Evolutionary conservation across 1,140 invertebrate species (phyloP), one percentile per base, ranked within the genome.

Genomic region (Saccostrea cuccullata): DNA sequence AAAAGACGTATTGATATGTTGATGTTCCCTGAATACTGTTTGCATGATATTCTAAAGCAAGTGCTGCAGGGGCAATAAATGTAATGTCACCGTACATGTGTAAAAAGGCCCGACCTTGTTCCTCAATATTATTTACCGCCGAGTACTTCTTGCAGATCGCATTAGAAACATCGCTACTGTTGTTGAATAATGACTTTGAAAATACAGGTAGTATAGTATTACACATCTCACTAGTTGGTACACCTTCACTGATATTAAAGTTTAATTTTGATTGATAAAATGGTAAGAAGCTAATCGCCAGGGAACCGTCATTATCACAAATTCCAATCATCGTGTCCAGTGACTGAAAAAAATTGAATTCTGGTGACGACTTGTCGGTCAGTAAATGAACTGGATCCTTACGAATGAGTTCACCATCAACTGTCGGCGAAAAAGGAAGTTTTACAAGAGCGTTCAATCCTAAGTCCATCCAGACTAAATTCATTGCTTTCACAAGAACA

Each of bases 251-350:
- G 40, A 56, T 23, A 56, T 84, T 55, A 3, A 84, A 20, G 55
- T 84, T 84, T 20, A 84, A n/a, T 84, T 56, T 23, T 23, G 17
- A 20, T 36, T 84, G 40, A 84, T 30, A 55, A 13, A 2, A 5
- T 26, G 17, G n/a, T 55, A 55, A n/a, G 12, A 84, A 84, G 20
- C 17, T 58, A 40, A 73, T 23, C 17, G 26, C 47, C 15, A 58
- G 47, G 82, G 86, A 87, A 0, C 70, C 86, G 12, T 87, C 86
- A 56, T 77, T 77, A 30, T 87, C 73, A 55, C 67, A 77, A 12
- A 70, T 87, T 87, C 86, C 86, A 55, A 73, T 36, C 67, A 87
- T 87, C 40, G 82, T 17, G 55, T 87, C 86, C 40, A 87, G 30
- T 9, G 86, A 87, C 15, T 73, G 67, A 58, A 87, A 87, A 77